Base-by-base conservation (phyloP, 2,797 vertebrate genomes). In the Enteromius thamalakanensis region DNA sequence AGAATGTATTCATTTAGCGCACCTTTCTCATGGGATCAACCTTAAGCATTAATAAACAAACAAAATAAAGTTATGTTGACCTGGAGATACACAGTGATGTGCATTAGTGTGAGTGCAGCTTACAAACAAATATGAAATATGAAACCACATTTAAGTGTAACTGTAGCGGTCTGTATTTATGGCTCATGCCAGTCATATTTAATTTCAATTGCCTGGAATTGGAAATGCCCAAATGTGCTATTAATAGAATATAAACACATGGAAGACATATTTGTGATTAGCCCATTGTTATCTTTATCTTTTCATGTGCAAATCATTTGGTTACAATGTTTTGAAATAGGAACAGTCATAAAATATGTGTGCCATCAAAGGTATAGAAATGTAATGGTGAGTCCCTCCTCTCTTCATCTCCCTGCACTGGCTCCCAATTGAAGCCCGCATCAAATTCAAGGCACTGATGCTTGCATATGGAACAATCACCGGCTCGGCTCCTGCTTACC, bases 71-170 rank as follows among this genome's bases (percentile, higher is more conserved):
- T 51, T 64, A 64, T 6, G 60, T 67, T 68, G 6, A 51, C 26
- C 29, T 79, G 45, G 37, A 67, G 45, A 49, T 29, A 26, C 2
- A 47, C 32, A 4, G 37, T 0, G 15, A 65, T 26, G 53, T 76
- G 23, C 37, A 77, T 65, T 37, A 65, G 32, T 42, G 72, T 49
- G 26, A 83, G 34, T 51, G 23, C 69, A 64, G 19, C 26, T 76
- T 37, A 72, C 55, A 67, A 47, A 67, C 10, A 21, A 19, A 15
- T 53, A 14, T 83, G 71, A 70, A 86, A 78, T 47, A 51, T 68
- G 70, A 84, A 58, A 67, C 77, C 51, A 32, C 19, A 62, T 78
- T 65, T 32, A 64, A 78, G 60, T 26, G 21, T 26, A 26, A 47
- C 26, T 8, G 34, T 37, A 29, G 75, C n/a, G 17, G n/a, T 29